Evolutionary conservation across 2,797 vertebrate genomes (phyloP).

Genomic region (Neoniphon sammara): DNA sequence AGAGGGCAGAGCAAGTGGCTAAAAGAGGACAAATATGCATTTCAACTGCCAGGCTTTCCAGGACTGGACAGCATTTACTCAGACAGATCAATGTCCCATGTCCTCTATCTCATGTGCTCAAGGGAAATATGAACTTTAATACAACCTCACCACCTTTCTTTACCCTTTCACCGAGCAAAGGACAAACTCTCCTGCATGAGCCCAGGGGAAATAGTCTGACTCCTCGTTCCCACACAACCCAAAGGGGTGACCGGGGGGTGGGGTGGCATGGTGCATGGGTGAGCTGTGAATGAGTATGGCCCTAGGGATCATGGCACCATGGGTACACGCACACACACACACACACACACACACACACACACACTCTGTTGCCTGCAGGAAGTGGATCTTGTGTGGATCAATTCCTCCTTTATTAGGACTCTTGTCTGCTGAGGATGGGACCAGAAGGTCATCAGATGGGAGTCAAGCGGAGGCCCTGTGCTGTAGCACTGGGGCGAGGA

Average conservation of each 20-base stretch:
- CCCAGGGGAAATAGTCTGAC: slow-evolving; percentile 77
- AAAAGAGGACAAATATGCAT: slow-evolving; percentile 68
- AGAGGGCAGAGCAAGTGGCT: slow-evolving; percentile 28
- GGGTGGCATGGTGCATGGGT: slow-evolving; percentile 62
- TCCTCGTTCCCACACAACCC: slow-evolving; percentile 79
- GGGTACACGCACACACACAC: slow-evolving; percentile 45
- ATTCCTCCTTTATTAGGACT: slow-evolving; percentile 81
- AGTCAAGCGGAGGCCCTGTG: slow-evolving; percentile 64
- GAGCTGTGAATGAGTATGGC: slow-evolving; percentile 58
- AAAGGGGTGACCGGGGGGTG: slow-evolving; percentile 43
- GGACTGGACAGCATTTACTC: slow-evolving; percentile 77
- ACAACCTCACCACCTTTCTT: slow-evolving; percentile 77
- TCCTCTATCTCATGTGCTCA: slow-evolving; percentile 74
- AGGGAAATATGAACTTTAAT: slow-evolving; percentile 83
- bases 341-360: slow-evolving; percentile 33
- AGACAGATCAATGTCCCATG: slow-evolving; percentile 78
- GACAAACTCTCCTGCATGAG: slow-evolving; percentile 70
- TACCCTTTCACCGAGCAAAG: slow-evolving; percentile 77
- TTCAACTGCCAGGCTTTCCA: slow-evolving; percentile 72
- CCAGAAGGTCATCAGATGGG: slow-evolving; percentile 84
- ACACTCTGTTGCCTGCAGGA: slow-evolving; percentile 57
- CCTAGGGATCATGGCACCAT: slow-evolving; percentile 55
- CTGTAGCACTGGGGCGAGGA: slow-evolving; percentile 34
- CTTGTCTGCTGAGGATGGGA: slow-evolving; percentile 72
- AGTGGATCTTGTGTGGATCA: slow-evolving; percentile 73